phyloP scores from a whole-genome alignment of 1,140 invertebrate genomes.

The Microplitis demolitor region DNA sequence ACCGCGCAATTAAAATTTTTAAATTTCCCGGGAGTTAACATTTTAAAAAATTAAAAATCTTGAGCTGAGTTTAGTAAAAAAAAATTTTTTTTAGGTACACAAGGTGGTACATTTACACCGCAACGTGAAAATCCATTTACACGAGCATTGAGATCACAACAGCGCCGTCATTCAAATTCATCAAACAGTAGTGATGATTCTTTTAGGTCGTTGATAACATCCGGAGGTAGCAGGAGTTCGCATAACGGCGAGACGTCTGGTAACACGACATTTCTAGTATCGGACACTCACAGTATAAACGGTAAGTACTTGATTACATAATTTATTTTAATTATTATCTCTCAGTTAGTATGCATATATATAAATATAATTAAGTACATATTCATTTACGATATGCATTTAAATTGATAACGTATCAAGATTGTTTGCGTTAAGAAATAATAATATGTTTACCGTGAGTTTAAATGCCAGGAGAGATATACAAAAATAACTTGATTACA shows the following conservation, averaged over 20 bases:
- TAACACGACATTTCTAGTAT: constrained; percentile 43
- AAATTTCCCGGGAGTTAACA: too few species aligned
- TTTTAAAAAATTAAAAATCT: not conserved
- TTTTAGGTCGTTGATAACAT: constrained; percentile 25
- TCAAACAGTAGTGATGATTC: constrained; percentile 35
- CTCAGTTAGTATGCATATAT: not conserved
- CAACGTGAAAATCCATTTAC: constrained; percentile 64
- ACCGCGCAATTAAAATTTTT: too few species aligned
- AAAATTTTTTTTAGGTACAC: constrained; percentile 47
- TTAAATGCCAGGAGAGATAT: too few species aligned
- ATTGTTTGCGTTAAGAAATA: not conserved
- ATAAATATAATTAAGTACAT: not conserved
- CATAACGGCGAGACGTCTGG: constrained; percentile 35
- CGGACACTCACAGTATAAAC: constrained; percentile 54
- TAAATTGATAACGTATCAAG: not conserved
- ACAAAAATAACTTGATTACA: too few species aligned
- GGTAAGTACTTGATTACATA: constrained; percentile 40
- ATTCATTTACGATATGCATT: not conserved
- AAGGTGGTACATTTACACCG: constrained; percentile 71
- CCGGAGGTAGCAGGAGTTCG: constrained; percentile 26
- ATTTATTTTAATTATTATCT: not conserved
- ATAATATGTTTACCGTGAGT: not conserved
- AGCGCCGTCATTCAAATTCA: constrained; percentile 25
- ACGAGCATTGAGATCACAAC: constrained; percentile 32
- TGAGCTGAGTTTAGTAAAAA: not conserved